Percentiles rank a stretch among this genome's conserved stretches.
These are phyloP conservation scores for Ridgeia piscesae DNA, from an alignment of 1,140 invertebrate species.

Conservation along the genomic window DNA sequence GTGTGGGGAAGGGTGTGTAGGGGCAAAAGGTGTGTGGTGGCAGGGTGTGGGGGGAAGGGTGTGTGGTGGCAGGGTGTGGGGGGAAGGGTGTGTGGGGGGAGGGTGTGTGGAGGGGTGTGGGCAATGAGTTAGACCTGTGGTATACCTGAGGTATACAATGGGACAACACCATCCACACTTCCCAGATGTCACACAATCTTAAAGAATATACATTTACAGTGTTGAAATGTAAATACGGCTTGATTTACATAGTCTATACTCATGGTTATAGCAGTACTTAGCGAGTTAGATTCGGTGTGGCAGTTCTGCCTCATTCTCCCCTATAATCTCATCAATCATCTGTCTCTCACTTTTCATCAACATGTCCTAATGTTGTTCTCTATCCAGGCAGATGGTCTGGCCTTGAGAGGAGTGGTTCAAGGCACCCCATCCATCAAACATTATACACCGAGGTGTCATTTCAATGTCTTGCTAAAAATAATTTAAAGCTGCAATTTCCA, in stretches of 20 bases:
- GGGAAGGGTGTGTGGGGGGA: too few relatives aligned
- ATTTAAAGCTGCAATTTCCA: not conserved
- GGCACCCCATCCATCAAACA: not conserved
- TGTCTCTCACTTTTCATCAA: not conserved
- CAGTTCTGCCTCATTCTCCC: not conserved
- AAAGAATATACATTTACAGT: not conserved
- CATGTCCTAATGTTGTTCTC: not conserved
- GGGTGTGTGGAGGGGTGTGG: too few relatives aligned
- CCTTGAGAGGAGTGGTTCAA: not conserved
- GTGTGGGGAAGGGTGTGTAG: too few relatives aligned
- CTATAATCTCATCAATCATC: not conserved
- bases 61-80: too few relatives aligned
- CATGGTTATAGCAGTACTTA: not conserved
- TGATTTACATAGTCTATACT: not conserved
- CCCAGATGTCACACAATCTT: not conserved
- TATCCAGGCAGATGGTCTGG: not conserved
- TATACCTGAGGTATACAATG: not conserved
- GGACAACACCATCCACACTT: not conserved
- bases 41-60: too few relatives aligned
- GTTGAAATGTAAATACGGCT: not conserved
- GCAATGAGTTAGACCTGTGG: not conserved
- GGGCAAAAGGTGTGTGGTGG: too few relatives aligned
- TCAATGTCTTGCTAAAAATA: not conserved
- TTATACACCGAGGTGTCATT: not conserved
- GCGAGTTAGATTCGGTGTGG: not conserved